Base-by-base conservation (phyloP, 2,797 vertebrate genomes). In the Sylvilagus floridanus region DNA sequence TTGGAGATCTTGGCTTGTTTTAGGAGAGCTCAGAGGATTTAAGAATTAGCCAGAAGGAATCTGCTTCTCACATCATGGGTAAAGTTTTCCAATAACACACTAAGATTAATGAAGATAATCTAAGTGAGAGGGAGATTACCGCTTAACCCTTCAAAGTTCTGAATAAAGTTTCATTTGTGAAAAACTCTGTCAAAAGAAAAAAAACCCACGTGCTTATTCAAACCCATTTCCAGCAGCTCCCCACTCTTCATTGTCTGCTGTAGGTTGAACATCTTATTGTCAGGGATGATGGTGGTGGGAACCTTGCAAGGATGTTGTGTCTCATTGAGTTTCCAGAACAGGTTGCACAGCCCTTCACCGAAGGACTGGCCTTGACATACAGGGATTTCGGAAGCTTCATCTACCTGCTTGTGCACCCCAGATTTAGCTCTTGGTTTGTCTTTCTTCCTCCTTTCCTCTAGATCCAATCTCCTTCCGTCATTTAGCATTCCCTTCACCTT, bases 21-120 rank as follows among this genome's bases (percentile, higher is more conserved):
- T n/a, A 60, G 84, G 91, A 37, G 73, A 94, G 77, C 62, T 4
- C 54, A 93, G 75, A 84, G 68, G 22, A 37, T 73, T 89, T 73
- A 94, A 75, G 32, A 89, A 82, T 85, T 68, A 93, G 11, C 84
- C 57, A 69, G 9, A 47, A 95, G 63, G 84, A 93, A 35, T 91
- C 85, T 93, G 50, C n/a, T 82, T 75, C 78, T 60, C n/a, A 47
- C 73, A 57, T 50, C 60, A 16, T n/a, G 14, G 52, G 73, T 88
- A 86, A 90, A 93, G 72, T 32, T 83, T 88, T 57, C 47, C 62
- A 35, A 7, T 32, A 81, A 76, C 81, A 86, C 21, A 85, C 47
- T 52, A 75, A 84, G 54, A 76, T 57, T 88, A 75, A 32, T 73
- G 54, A 79, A 88, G 47, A 88, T 21, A 17, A 57, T 60, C 26